phyloP scores from a whole-genome alignment of 1,140 invertebrate genomes.

The Nephila pilipes region DNA sequence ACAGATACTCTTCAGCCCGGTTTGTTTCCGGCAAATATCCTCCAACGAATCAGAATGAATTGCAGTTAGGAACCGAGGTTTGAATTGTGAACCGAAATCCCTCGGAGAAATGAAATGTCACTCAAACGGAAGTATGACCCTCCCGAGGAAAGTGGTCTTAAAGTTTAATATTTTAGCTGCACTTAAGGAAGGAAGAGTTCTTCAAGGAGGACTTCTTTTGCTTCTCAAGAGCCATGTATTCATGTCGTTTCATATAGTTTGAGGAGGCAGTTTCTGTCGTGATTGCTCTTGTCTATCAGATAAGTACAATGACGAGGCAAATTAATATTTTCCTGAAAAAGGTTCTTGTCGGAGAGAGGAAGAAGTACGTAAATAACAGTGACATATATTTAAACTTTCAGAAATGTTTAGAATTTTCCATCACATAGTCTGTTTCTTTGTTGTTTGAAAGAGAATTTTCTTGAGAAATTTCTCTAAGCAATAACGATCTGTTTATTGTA shows the following conservation, averaged over 20 bases:
- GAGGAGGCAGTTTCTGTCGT: not conserved
- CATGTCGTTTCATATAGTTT: not conserved
- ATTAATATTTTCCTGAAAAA: constrained; percentile 33
- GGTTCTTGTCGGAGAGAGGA: not conserved
- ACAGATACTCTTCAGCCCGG: constrained; percentile 12
- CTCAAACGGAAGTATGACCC: constrained; percentile 19
- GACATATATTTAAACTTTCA: not conserved
- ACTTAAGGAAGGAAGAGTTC: constrained; percentile 20
- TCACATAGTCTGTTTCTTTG: not conserved
- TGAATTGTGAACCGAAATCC: not conserved
- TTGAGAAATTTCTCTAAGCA: too few species aligned
- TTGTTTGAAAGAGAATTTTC: not conserved
- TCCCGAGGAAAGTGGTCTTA: not conserved
- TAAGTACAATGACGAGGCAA: constrained; percentile 6
- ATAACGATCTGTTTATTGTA: too few species aligned
- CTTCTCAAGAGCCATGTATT: not conserved
- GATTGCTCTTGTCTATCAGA: constrained; percentile 23
- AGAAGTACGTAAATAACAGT: not conserved
- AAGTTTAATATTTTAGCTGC: constrained; percentile 48
- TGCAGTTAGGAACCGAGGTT: not conserved
- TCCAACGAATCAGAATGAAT: constrained; percentile 31
- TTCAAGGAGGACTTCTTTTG: constrained; percentile 25
- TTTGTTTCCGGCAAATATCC: constrained; percentile 30
- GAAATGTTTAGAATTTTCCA: not conserved
- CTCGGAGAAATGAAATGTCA: constrained; percentile 51